These are phyloP conservation scores for Lumbricus terrestris DNA, from an alignment of 2,888 invertebrate genomes.

Conservation along the genomic window DNA sequence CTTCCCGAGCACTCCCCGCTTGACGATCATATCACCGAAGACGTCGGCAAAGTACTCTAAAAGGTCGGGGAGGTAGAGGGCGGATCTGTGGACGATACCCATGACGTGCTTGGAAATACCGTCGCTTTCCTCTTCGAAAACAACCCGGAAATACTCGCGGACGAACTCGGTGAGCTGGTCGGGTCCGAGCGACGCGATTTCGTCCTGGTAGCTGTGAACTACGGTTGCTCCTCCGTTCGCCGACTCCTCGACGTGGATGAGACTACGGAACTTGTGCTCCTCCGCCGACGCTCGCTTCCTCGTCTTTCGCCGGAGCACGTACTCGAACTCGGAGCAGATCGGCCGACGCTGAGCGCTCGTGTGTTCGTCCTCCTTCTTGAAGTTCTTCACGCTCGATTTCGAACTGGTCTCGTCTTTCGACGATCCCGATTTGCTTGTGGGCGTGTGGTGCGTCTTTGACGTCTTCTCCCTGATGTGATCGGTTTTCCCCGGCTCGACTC, in stretches of 20 bases:
- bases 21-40: slow-evolving; percentile 82
- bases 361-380: background rate
- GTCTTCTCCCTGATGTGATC: background rate
- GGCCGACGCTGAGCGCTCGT: background rate
- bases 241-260: slow-evolving; percentile 19
- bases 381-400: background rate
- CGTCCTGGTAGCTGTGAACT: slow-evolving; percentile 85
- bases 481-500: background rate
- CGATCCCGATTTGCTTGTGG: background rate
- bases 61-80: slow-evolving; percentile 78
- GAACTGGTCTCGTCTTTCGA: background rate
- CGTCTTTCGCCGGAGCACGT: background rate
- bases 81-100: slow-evolving; percentile 91
- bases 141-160: slow-evolving; percentile 81
- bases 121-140: slow-evolving; percentile 67
- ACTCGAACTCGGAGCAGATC: background rate
- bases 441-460: background rate
- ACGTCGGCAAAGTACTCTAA: slow-evolving; percentile 81
- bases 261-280: background rate
- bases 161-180: slow-evolving; percentile 77
- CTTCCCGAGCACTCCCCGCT: slow-evolving; percentile 85
- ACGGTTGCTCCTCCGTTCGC: slow-evolving; percentile 73
- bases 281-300: background rate
- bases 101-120: slow-evolving; percentile 87
- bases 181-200: slow-evolving; percentile 69